Base-by-base conservation (phyloP, 2,888 invertebrate genomes). In the Neoaliturus tenellus region DNA sequence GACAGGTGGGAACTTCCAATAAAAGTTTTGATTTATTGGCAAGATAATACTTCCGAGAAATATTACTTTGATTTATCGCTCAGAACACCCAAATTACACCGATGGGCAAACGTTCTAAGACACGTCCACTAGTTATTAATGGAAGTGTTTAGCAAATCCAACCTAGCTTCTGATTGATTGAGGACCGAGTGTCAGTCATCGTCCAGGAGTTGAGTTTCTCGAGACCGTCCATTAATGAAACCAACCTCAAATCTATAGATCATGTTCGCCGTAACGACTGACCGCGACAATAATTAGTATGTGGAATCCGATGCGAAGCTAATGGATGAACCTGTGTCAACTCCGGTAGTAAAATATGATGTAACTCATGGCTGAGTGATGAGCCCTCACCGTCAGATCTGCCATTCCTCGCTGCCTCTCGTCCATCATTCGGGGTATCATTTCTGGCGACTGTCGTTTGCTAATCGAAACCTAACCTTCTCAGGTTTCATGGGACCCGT, bases 261-360 rank as follows among this genome's bases (percentile, higher is more conserved):
- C 69, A 69, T 69, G 39, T 69, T 23, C 14, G 69, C 8, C n/a
- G 10, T 39, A 39, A 39, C 69, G 69, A 69, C 69, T 17, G 17
- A 17, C 67, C 69, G 39, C 14, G 69, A 69, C 39, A 39, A 69
- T 69, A 39, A 69, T 69, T 69, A 69, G 17, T 17, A 39, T n/a
- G 69, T 39, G 4, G 73, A 75, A 75, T 71, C 71, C 41, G 20
- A 69, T 8, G n/a, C n/a, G n/a, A n/a, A 23, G 44, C 28, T 75
- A 75, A 75, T 75, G 28, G 41, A 75, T 75, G 73, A 75, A 75
- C 73, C 73, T 31, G 73, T 44, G 73, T 75, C 73, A 75, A 75
- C 73, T 75, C 39, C 44, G 39, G 73, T 75, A 44, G 73, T 75
- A 75, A 75, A 75, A 75, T 75, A 75, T 75, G 73, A 75, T 75